A percentile compares a stretch with the other conserved stretches of the same genome.
These are phyloP conservation scores for Zaprionus obscuricornis DNA, from an alignment of 2,888 invertebrate species.

Conservation along the genomic window DNA sequence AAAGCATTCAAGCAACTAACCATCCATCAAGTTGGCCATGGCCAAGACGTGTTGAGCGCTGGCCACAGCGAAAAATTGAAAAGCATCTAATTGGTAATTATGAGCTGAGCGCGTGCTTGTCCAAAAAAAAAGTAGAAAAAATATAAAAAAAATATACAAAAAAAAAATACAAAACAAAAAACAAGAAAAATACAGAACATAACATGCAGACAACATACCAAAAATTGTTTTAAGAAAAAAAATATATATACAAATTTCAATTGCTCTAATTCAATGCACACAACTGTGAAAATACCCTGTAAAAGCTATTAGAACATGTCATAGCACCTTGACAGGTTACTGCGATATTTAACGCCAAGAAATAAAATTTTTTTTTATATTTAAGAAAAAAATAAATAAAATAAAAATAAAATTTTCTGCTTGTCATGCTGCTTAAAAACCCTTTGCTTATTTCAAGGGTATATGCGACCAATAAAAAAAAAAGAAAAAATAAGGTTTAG, in stretches of 20 bases:
- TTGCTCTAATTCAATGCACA: background rate
- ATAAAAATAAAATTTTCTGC: too few species aligned
- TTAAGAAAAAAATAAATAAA: slow-evolving; percentile 18
- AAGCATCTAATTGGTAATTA: slow-evolving; percentile 77
- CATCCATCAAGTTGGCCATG: slow-evolving; percentile 60
- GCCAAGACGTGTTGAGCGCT: slow-evolving; percentile 57
- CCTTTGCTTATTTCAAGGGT: too few species aligned
- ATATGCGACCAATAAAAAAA: too few species aligned
- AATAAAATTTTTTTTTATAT: too few species aligned
- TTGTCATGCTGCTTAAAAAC: too few species aligned
- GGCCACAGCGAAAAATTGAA: slow-evolving; percentile 68
- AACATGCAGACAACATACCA: slow-evolving; percentile 39
- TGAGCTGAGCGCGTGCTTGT: slow-evolving; percentile 72
- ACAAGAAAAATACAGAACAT: slow-evolving; percentile 17
- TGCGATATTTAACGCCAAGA: too few species aligned
- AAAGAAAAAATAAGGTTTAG: too few species aligned
- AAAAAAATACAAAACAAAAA: too few species aligned
- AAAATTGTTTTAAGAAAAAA: slow-evolving; percentile 20
- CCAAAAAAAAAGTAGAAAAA: slow-evolving; percentile 35
- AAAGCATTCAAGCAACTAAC: slow-evolving; percentile 19
- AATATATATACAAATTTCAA: slow-evolving; percentile 8
- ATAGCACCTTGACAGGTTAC: too few species aligned
- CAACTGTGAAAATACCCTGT: slow-evolving; percentile 19
- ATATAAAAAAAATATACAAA: slow-evolving; percentile 13
- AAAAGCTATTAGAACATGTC: background rate